These are phyloP conservation scores for Hipparchia sbordonii DNA, from an alignment of 2,888 invertebrate genomes.

Conservation along the genomic window DNA sequence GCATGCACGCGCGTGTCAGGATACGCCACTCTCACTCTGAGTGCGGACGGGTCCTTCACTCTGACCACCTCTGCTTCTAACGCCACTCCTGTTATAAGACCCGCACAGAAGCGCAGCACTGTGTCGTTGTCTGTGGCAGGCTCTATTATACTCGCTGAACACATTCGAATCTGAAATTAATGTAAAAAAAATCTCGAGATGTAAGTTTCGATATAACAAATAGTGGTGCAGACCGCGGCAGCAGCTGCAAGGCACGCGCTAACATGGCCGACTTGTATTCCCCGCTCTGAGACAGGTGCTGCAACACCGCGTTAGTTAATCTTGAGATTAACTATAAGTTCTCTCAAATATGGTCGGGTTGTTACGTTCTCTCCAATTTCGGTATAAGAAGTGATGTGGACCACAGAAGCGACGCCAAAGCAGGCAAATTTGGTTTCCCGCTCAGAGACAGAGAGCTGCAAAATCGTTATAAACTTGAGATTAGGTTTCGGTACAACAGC, in stretches of 20 bases:
- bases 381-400: slow-evolving; percentile 87
- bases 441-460: too few species aligned
- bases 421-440: too few species aligned
- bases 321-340: slow-evolving; percentile 86
- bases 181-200: not conserved
- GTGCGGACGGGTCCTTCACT: slow-evolving; percentile 37
- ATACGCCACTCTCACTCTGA: slow-evolving; percentile 94
- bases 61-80: slow-evolving; percentile 90
- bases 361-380: too few species aligned
- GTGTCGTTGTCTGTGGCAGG: slow-evolving; percentile 90
- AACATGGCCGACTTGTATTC: not conserved
- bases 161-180: slow-evolving; percentile 86
- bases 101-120: slow-evolving; percentile 95
- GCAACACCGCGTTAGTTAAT: slow-evolving; percentile 53
- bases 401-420: slow-evolving; percentile 84
- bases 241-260: not conserved
- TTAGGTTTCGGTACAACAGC: not conserved
- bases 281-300: too few species aligned
- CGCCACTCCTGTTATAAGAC: slow-evolving; percentile 93
- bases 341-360: too few species aligned
- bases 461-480: not conserved
- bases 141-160: slow-evolving; percentile 91
- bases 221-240: not conserved
- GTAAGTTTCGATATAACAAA: too few species aligned
- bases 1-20: slow-evolving; percentile 95